These are phyloP conservation scores for Gambusia yucatana DNA, from an alignment of 2,797 vertebrate genomes.

Conservation along the genomic window DNA sequence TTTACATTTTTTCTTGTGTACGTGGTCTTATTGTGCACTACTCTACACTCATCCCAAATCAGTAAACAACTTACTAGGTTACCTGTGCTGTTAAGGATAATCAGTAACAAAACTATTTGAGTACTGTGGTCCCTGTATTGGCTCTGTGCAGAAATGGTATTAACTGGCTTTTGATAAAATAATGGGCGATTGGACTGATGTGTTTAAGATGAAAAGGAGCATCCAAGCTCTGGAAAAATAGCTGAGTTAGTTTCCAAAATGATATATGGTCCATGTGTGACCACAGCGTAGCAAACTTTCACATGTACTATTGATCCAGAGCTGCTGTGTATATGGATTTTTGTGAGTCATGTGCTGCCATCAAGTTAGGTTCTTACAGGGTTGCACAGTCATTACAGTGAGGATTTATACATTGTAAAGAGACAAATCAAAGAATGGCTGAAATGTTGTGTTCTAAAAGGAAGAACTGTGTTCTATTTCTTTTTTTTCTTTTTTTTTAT, in stretches of 20 bases:
- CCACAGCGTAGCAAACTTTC: background rate
- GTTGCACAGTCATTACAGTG: background rate
- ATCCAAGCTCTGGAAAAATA: background rate
- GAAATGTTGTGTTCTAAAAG: background rate
- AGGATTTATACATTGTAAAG: background rate
- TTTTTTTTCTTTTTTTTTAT: background rate
- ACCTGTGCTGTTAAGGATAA: background rate
- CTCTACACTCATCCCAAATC: no score
- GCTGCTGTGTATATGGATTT: background rate
- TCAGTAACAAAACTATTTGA: background rate
- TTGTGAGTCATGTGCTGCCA: background rate
- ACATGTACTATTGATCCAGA: background rate
- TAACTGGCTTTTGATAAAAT: background rate
- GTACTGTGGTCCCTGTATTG: background rate
- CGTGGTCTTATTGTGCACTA: no score
- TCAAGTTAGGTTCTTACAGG: background rate
- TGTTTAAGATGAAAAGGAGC: background rate
- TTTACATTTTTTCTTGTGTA: no score
- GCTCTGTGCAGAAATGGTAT: background rate
- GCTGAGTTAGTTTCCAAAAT: background rate
- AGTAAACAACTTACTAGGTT: background rate
- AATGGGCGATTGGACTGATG: background rate
- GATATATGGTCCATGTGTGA: background rate
- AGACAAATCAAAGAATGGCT: background rate
- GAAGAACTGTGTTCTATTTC: background rate